Conservation (phyloP, 2,888 invertebrate genomes). For the Xestia ashworthii region DNA sequence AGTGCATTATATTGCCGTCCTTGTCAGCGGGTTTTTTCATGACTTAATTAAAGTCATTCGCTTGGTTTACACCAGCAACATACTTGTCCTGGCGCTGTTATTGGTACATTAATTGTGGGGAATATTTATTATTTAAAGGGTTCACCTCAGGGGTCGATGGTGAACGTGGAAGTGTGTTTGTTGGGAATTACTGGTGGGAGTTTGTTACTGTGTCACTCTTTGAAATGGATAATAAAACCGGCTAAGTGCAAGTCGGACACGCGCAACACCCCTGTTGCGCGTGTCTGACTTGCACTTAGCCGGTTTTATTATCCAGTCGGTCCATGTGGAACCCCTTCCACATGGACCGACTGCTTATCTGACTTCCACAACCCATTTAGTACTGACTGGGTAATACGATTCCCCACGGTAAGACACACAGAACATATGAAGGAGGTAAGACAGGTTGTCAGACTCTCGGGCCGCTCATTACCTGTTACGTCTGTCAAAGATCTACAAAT, state of each 20-base stretch:
- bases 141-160: constrained; percentile 6
- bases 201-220: not conserved
- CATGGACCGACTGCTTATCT: too few relatives aligned
- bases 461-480: not conserved
- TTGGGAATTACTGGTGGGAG: not conserved
- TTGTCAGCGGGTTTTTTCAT: constrained; percentile 56
- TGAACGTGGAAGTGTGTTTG: not conserved
- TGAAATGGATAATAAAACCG: not conserved
- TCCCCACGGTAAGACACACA: too few relatives aligned
- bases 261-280: too few relatives aligned
- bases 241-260: too few relatives aligned
- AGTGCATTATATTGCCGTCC: constrained; percentile 44
- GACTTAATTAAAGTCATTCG: constrained; percentile 64
- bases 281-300: too few relatives aligned
- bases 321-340: too few relatives aligned
- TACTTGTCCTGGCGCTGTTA: constrained; percentile 48
- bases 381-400: not conserved
- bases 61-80: constrained; percentile 54
- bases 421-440: too few relatives aligned
- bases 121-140: constrained; percentile 43
- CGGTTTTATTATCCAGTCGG: too few relatives aligned
- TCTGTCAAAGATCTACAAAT: not conserved
- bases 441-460: not conserved
- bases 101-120: constrained; percentile 50
- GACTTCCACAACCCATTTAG: too few relatives aligned